phyloP scores from a whole-genome alignment of 1,140 invertebrate species.

The Thaumatotibia leucotreta region DNA sequence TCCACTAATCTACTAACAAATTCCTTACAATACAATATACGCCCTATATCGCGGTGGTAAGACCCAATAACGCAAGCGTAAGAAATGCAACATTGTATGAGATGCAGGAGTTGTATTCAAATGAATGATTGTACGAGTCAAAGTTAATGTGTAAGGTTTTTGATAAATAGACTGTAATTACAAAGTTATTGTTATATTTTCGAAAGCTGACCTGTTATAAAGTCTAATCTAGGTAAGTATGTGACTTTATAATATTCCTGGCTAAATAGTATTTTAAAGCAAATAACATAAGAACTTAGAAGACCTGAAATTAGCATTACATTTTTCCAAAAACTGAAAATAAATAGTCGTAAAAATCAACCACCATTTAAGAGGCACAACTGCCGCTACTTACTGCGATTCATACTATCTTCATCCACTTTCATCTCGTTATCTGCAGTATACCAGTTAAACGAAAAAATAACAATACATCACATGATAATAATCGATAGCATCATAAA shows the following conservation, averaged over 20 bases:
- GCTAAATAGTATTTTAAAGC: too few species aligned
- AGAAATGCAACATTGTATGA: background rate
- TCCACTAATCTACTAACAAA: background rate
- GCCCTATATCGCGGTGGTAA: background rate
- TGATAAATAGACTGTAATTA: constrained; percentile 1
- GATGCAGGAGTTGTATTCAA: background rate
- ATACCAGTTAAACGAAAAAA: background rate
- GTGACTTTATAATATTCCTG: too few species aligned
- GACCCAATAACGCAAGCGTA: background rate
- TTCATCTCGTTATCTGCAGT: background rate
- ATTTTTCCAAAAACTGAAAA: too few species aligned
- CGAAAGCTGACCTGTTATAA: too few species aligned
- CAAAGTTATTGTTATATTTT: too few species aligned
- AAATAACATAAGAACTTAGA: too few species aligned
- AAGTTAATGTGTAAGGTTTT: background rate
- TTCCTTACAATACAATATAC: background rate
- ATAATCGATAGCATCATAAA: background rate
- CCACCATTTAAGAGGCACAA: too few species aligned
- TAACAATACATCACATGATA: background rate
- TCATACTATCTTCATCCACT: too few species aligned
- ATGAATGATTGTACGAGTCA: background rate
- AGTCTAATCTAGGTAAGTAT: too few species aligned
- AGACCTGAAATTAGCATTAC: too few species aligned
- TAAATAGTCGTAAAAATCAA: too few species aligned
- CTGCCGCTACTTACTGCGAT: too few species aligned